Evolutionary conservation across 1,140 invertebrate species (phyloP).

Genomic region (Drosophila triauraria): DNA sequence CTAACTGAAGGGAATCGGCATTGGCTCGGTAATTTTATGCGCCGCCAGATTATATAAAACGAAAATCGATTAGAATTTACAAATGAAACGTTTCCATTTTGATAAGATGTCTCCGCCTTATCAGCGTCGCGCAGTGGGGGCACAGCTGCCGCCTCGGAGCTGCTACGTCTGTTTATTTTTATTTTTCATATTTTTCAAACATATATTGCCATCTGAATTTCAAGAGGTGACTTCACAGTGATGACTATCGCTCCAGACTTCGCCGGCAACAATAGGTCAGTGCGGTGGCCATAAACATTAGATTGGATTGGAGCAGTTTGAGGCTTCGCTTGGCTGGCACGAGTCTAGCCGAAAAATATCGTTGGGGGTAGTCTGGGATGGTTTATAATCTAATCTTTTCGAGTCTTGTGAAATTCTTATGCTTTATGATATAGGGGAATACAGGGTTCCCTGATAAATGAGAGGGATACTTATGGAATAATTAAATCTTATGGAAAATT

Average conservation of each 20-base stretch:
- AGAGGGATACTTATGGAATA: too few species aligned
- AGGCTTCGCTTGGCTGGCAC: constrained; percentile 18
- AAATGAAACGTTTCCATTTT: constrained; percentile 63
- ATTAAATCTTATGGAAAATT: too few species aligned
- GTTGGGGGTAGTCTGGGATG: constrained; percentile 13
- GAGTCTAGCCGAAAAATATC: constrained; percentile 19
- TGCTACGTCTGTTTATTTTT: constrained; percentile 2
- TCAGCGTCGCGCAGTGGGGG: constrained; percentile 11
- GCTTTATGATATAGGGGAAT: not conserved
- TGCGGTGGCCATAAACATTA: not conserved
- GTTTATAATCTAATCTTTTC: not conserved
- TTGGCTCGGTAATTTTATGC: constrained; percentile 27
- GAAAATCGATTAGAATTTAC: constrained; percentile 35
- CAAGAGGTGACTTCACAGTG: constrained; percentile 6
- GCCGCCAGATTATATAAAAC: constrained; percentile 40
- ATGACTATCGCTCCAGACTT: constrained; percentile 3
- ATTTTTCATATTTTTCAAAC: constrained; percentile 4
- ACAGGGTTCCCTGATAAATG: not conserved
- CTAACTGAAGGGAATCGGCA: constrained; percentile 38
- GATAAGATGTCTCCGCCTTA: constrained; percentile 46
- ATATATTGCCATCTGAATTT: constrained; percentile 17
- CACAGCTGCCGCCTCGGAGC: constrained; percentile 20
- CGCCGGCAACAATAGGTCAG: constrained; percentile 19
- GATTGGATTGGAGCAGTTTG: not conserved
- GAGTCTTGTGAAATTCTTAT: not conserved